Evolutionary conservation across 2,113 vertebrate genomes (phyloP), one percentile per base, ranked within the genome.

Genomic region (Corvus moneduloides): DNA sequence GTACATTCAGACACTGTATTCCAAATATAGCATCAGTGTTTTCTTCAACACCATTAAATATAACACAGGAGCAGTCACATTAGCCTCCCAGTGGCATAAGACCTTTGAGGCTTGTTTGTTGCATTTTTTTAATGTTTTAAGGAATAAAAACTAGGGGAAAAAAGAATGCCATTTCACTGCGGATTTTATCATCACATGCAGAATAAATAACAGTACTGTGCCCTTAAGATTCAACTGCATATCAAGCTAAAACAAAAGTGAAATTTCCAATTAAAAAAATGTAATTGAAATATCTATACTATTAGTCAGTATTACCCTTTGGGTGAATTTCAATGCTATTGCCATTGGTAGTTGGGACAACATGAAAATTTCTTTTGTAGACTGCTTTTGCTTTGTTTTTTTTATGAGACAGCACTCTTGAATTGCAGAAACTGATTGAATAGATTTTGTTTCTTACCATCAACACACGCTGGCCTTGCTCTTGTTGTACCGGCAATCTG

Each of bases 401-500:
- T 69, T 56, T 22, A 37, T 46, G 46, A 95, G 51, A 72, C 23
- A 94, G 11, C 59, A 62, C 32, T 91, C n/a, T 85, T 43, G 18
- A 20, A 71, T 61, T 73, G 67, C 52, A 93, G 68, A 91, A 93
- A 96, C 49, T 41, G 51, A 94, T 77, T 88, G 51, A 97, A 95
- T 68, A 79, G 79, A 92, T 79, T 81, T 96, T 84, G 30, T 35
- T 63, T 97, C 99, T 99, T 99, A 99, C 99, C 99, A 87, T 99
- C 99, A 96, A 99, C 99, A 79, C 99, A 99, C 89, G 99, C 99
- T 58, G 99, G 99, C 98, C 99, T 98, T 88, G 99, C 99, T 98
- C 99, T 98, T 87, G 99, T 99, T 89, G 99, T 99, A 90, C 99
- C 99, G 9, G 99, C 99, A 95, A 99, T 99, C 98, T 99, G 99